Evolutionary conservation across 2,888 invertebrate species (phyloP).

Genomic region (Salticus scenicus): DNA sequence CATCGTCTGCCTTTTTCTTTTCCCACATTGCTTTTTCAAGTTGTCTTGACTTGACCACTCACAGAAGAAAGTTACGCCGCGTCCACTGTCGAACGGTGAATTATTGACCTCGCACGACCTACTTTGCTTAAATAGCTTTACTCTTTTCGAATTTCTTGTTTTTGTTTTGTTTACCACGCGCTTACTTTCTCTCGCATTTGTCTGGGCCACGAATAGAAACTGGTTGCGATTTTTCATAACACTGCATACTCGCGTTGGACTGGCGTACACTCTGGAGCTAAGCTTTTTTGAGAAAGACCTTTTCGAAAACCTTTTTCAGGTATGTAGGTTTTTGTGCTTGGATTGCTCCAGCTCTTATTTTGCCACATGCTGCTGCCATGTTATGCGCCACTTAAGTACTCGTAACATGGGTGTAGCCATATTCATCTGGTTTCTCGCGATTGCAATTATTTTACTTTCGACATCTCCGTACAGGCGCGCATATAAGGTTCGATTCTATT

Average conservation of each 20-base stretch:
- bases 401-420: not conserved
- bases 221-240: not conserved
- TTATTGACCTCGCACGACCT: constrained; percentile 62
- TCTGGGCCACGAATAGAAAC: constrained; percentile 28
- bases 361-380: not conserved
- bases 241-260: not conserved
- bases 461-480: not conserved
- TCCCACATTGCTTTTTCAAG: too few relatives aligned
- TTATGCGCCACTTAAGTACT: not conserved
- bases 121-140: constrained; percentile 62
- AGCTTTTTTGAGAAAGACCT: not conserved
- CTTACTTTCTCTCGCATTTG: constrained; percentile 58
- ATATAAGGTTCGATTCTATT: too few relatives aligned
- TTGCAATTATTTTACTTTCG: not conserved
- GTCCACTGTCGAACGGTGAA: constrained; percentile 49
- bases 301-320: constrained; percentile 48
- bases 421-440: not conserved
- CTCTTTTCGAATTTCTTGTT: constrained; percentile 12
- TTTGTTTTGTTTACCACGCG: constrained; percentile 33
- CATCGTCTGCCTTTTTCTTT: too few relatives aligned
- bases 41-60: constrained; percentile 4
- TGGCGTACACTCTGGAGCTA: not conserved
- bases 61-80: not conserved
- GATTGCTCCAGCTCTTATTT: not conserved
- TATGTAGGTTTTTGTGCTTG: constrained; percentile 64